phyloP scores from a whole-genome alignment of 2,888 invertebrate genomes.

The Mactromeris polynyma region DNA sequence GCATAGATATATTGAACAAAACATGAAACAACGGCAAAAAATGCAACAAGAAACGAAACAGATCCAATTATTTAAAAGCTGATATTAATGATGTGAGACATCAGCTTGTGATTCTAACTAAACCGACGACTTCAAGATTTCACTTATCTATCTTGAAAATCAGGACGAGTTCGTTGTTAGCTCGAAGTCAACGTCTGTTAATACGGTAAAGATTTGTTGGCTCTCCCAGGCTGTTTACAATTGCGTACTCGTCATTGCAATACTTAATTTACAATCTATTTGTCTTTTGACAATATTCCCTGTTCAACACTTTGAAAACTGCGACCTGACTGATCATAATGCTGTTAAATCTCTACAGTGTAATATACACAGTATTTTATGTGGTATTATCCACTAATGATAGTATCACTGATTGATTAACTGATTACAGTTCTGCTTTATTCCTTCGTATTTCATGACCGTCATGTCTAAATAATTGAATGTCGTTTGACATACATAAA shows the following conservation, averaged over 20 bases:
- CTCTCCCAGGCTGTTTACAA: background rate
- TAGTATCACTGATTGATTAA: slow-evolving; percentile 50
- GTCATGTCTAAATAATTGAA: slow-evolving; percentile 43
- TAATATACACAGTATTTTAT: background rate
- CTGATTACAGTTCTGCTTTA: slow-evolving; percentile 39
- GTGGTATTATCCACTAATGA: background rate
- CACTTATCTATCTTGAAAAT: background rate
- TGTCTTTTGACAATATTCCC: background rate
- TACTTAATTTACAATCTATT: slow-evolving; percentile 9
- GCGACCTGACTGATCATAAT: background rate
- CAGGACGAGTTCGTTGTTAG: background rate
- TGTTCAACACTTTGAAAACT: background rate
- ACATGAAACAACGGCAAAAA: too few relatives aligned
- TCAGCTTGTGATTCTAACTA: background rate
- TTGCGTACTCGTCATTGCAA: background rate
- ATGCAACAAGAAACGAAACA: too few relatives aligned
- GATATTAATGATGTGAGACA: background rate
- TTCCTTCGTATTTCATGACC: slow-evolving; percentile 32
- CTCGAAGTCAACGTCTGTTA: background rate
- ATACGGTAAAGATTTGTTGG: background rate
- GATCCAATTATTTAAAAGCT: background rate
- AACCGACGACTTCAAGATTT: background rate
- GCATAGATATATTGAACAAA: too few relatives aligned
- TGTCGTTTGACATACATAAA: slow-evolving; percentile 38
- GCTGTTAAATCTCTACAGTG: background rate